Base-by-base conservation (phyloP, 2,888 invertebrate genomes). In the Parelbella ahira region DNA sequence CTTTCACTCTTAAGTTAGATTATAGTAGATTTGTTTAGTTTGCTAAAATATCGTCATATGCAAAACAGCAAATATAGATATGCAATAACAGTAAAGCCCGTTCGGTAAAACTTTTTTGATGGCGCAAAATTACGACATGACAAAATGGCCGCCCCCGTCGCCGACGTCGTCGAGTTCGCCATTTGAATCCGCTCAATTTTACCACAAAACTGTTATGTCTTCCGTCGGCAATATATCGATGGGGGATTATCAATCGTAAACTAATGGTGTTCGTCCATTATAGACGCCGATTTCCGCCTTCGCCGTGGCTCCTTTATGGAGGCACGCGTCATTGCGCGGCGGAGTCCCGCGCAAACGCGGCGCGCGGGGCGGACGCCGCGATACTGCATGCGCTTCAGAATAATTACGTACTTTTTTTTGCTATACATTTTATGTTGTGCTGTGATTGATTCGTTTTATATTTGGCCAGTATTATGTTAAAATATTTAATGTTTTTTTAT, bases 201-300 rank as follows among this genome's bases (percentile, higher is more conserved):
- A 71, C 86, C 86, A 72, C 86, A 83, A 77, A 84, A 87, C 84
- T 83, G 86, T 87, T 86, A 86, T 86, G 78, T 68, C 77, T 87
- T 87, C 86, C 86, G 83, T 57, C 60, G 49, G 72, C 83, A 59
- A 83, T 83, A 81, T 79, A 79, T 83, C 76, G 70, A 65, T 54
- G 53, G 69, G n/a, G 82, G 81, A 86, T 83, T 86, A 86, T 87
- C 86, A 86, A 86, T 87, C 82, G 79, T 64, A 63, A 68, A 75
- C 81, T 87, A 87, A 87, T 86, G 84, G 86, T 71, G 79, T 75
- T 74, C 78, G 77, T 64, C 86, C 83, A 86, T 87, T 87, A 86
- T 77, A 77, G 84, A 70, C 73, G 76, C 66, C 80, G 80, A 83
- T 84, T 79, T 87, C 86, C 86, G 78, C 60, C 68, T 62, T 72